Percentiles rank a stretch among this genome's conserved stretches.
These are phyloP conservation scores for Echinarachnius parma DNA, from an alignment of 53 echinoderm and acorn worm species.

Conservation along the genomic window DNA sequence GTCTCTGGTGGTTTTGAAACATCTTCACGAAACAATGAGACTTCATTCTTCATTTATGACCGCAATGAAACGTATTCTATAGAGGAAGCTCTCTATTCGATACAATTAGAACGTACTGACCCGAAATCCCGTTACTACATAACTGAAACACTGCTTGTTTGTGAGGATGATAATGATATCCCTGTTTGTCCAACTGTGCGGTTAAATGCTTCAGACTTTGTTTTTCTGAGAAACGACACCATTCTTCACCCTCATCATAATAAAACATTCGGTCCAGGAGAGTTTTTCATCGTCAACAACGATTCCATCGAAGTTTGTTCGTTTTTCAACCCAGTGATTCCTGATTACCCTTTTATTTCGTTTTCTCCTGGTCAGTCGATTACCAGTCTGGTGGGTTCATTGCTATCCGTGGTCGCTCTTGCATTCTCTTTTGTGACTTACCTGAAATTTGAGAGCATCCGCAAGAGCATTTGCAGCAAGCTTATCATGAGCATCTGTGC, in stretches of 20 bases:
- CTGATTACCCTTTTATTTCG: not conserved
- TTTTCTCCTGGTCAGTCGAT: slow-evolving; percentile 38
- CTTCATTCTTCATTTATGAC: no score
- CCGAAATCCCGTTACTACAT: no score
- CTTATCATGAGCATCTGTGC: slow-evolving; percentile 58
- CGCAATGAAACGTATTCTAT: no score
- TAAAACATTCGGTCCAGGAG: not conserved
- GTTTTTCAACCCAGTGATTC: not conserved
- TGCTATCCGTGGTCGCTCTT: slow-evolving; percentile 44
- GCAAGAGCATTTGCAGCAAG: slow-evolving; percentile 45
- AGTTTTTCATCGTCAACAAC: not conserved
- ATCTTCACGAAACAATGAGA: no score
- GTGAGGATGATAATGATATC: no score
- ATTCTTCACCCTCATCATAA: not conserved
- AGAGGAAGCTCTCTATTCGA: no score
- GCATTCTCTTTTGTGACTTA: slow-evolving; percentile 51
- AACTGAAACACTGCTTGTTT: no score
- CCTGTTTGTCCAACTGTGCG: no score
- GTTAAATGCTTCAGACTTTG: slow-evolving; percentile 7
- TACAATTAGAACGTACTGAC: no score
- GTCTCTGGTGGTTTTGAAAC: no score
- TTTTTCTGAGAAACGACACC: slow-evolving; percentile 1
- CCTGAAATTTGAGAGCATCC: slow-evolving; percentile 43
- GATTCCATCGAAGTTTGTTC: slow-evolving; percentile 26
- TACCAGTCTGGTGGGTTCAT: slow-evolving; percentile 41